Base-by-base conservation (phyloP, 64 coral and sea anemone species). In the Actinia equina region DNA sequence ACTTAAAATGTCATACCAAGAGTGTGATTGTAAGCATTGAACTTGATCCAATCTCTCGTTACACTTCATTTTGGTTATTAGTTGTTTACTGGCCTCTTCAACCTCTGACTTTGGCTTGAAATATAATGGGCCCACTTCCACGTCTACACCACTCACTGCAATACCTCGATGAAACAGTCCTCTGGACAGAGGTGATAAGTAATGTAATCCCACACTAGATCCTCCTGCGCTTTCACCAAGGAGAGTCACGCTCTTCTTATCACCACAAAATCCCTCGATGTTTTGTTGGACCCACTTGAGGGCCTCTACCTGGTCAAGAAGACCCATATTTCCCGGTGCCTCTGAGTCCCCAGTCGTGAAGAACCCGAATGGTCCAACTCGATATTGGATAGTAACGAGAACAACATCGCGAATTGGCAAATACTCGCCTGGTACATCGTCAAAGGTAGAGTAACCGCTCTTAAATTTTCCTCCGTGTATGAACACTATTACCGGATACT, bases 271-370 rank as follows among this genome's bases (percentile, higher is more conserved):
- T 17, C 22, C 82, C 2, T 44, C 51, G 13, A 95, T 95, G 43
- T 95, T 92, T 77, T 84, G 74, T 37, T 90, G 80, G 67, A 93
- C 83, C 94, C 94, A 95, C 79, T 83, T 87, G 46, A 95, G 55
- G 17, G 94, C 91, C 67, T 95, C 82, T 43, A 95, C 94, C 43
- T 95, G 94, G 77, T 95, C 94, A 46, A 95, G 88, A 84, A 95
- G 87, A 42, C 94, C 94, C 61, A 83, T 78, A 87, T 95, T 95
- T 77, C 94, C 94, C 83, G 94, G 91, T 45, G 94, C 94, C 43
- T 37, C 84, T 43, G 64, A 60, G 65, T 92, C 91, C 55, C 91
- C 94, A 27, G 91, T 95, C 4, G 90, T 61, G 81, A 95, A 90
- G 46, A 95, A 95, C 44, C 94, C 94, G 65, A 95, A 93, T 17